These are phyloP conservation scores for Formica selysi DNA, from an alignment of 1,140 invertebrate genomes.

Conservation along the genomic window DNA sequence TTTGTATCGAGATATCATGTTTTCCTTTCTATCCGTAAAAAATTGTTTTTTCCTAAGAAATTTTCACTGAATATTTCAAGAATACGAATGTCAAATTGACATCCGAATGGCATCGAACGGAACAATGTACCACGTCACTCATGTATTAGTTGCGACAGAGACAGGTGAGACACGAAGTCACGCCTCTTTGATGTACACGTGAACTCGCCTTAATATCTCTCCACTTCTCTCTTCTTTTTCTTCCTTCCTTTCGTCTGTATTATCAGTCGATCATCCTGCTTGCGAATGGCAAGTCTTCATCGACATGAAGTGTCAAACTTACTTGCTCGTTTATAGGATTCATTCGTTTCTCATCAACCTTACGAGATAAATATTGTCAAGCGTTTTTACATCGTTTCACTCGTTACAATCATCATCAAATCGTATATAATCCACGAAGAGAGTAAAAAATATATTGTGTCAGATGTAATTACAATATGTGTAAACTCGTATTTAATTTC, in stretches of 20 bases:
- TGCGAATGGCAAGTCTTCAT: constrained; percentile 52
- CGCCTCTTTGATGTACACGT: constrained; percentile 75
- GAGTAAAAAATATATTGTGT: neutral
- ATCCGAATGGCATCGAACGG: constrained; percentile 27
- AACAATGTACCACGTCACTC: constrained; percentile 69
- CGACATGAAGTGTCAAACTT: constrained; percentile 18
- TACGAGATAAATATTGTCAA: constrained; percentile 4
- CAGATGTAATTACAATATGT: neutral
- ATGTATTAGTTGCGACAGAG: constrained; percentile 67
- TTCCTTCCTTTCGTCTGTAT: constrained; percentile 42
- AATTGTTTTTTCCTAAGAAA: neutral
- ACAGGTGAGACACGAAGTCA: constrained; percentile 75
- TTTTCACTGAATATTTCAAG: neutral
- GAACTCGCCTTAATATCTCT: constrained; percentile 64
- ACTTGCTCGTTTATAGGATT: constrained; percentile 38
- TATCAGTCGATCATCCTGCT: constrained; percentile 73
- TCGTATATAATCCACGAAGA: neutral
- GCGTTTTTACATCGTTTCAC: neutral
- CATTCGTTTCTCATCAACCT: neutral
- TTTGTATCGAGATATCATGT: neutral
- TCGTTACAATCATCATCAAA: neutral
- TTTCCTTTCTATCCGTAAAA: neutral
- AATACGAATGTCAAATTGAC: constrained; percentile 12
- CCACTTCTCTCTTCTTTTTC: constrained; percentile 34
- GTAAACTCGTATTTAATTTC: neutral